A percentile compares a stretch with the other conserved stretches of the same genome.
These are phyloP conservation scores for Spea multiplicata DNA, from an alignment of 2,113 vertebrate species.

Conservation along the genomic window DNA sequence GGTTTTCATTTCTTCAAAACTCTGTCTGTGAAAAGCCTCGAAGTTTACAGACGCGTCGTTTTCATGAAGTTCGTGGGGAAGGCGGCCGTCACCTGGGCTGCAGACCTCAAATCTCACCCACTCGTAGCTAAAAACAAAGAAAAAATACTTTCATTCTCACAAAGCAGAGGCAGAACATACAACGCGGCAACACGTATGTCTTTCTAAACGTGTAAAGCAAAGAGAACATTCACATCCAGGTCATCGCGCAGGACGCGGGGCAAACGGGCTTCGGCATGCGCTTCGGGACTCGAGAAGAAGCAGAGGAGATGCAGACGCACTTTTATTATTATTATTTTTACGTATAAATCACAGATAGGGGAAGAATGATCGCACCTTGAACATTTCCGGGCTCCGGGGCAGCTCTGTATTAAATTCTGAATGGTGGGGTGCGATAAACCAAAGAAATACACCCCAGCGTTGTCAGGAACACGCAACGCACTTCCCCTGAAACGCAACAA, in stretches of 20 bases:
- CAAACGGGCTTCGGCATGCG: not conserved
- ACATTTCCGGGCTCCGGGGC: slow-evolving; percentile 73
- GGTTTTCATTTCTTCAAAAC: slow-evolving; percentile 60
- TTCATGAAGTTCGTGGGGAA: slow-evolving; percentile 66
- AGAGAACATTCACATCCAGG: not conserved
- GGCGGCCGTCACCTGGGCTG: slow-evolving; percentile 69
- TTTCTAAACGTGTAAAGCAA: not conserved
- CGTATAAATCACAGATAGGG: not conserved
- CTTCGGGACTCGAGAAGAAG: not conserved
- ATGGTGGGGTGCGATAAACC: slow-evolving; percentile 85
- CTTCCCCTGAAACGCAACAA: slow-evolving; percentile 63
- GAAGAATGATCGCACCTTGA: not conserved
- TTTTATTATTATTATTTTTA: too few relatives aligned
- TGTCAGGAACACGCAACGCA: slow-evolving; percentile 60
- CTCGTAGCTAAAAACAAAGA: slow-evolving; percentile 71
- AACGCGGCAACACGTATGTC: not conserved
- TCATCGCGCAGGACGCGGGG: not conserved
- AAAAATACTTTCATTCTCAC: slow-evolving; percentile 1
- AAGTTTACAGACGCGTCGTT: slow-evolving; percentile 73
- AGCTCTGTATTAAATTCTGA: slow-evolving; percentile 88
- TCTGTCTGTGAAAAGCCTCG: slow-evolving; percentile 76
- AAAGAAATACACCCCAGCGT: slow-evolving; percentile 84
- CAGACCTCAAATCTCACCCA: slow-evolving; percentile 86
- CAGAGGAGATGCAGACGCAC: not conserved
- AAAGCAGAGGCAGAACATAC: not conserved